A percentile compares a stretch with the other conserved stretches of the same genome.
Evolutionary conservation across 2,113 vertebrate species (phyloP).

Genomic region (Pantherophis guttatus): DNA sequence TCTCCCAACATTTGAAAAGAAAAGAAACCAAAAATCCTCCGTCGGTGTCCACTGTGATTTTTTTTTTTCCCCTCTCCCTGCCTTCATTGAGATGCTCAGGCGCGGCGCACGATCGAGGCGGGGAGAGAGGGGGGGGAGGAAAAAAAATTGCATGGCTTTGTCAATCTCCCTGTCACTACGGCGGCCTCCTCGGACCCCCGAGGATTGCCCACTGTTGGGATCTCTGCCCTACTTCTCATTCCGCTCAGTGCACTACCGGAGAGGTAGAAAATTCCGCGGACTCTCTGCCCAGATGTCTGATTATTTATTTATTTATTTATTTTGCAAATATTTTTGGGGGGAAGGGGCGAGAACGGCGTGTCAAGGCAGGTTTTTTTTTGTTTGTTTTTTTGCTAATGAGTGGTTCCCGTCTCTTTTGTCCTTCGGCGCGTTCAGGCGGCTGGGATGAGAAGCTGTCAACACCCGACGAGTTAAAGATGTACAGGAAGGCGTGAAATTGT

Average conservation of each 20-base stretch:
- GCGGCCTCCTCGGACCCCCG: not conserved
- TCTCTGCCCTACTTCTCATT: not conserved
- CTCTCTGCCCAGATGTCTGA: accelerated
- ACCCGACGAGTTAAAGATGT: not conserved
- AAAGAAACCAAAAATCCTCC: not conserved
- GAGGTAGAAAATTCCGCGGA: not conserved
- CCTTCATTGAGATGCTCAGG: slow-evolving; percentile 34
- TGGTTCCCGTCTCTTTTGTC: slow-evolving; percentile 16
- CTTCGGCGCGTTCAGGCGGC: slow-evolving; percentile 28
- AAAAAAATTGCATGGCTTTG: accelerated
- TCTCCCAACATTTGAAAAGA: no score
- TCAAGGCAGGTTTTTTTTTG: not conserved
- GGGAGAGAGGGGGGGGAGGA: accelerated
- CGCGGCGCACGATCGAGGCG: not conserved
- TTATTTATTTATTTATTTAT: not conserved
- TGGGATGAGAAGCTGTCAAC: slow-evolving; percentile 11
- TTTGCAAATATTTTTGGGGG: accelerated
- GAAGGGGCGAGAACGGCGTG: accelerated
- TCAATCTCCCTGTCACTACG: not conserved
- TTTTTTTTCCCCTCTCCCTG: not conserved
- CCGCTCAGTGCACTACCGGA: slow-evolving; percentile 5
- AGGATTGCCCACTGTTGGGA: not conserved
- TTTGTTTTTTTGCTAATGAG: not conserved
- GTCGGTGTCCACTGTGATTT: slow-evolving; percentile 15
- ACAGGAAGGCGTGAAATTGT: slow-evolving; percentile 55